Base-by-base conservation (phyloP, 2,797 vertebrate species). In the Garrulus glandarius region DNA sequence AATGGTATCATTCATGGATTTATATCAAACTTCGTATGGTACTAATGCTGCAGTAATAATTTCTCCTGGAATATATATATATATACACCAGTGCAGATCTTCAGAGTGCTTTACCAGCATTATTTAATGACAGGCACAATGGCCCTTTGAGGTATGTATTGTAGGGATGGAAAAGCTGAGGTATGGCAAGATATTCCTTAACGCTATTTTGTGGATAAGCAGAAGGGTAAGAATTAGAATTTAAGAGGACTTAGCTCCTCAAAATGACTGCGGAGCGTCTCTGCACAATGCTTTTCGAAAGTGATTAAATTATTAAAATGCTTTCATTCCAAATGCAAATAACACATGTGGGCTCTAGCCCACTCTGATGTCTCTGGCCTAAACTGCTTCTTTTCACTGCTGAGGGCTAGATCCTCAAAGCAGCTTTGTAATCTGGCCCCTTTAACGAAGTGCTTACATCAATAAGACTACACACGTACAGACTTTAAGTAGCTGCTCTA, bases 51-150 rank as follows among this genome's bases (percentile, higher is more conserved):
- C 82, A 93, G 80, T 74, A 76, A 86, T 65, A 47, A 86, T 86
- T 95, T 87, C 87, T 92, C 16, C 2, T 92, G 77, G 74, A 84
- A 87, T 91, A 57, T 59, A 93, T 79, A 57, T 59, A 93, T 79
- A 67, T 20, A 39, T 39, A 39, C 39, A 91, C 61, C 82, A 69
- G 72, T 56, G 87, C 89, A 77, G 85, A 86, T 84, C 91, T 93
- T 93, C 83, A 69, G 93, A 95, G 92, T 93, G 95, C 96, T 94
- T 94, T 95, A 87, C 76, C 75, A 91, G 87, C 87, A 90, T 88
- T 95, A 94, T 94, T 92, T 95, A 96, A 95, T 93, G 96, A 92
- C 89, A 91, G 80, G 87, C 89, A 92, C 88, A 93, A 95, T 91
- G 86, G 87, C 70, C 81, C 67, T 96, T 96, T 94, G 93, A 93